These are phyloP conservation scores for Drosophila funebris DNA, from an alignment of 1,140 invertebrate genomes.

Conservation along the genomic window DNA sequence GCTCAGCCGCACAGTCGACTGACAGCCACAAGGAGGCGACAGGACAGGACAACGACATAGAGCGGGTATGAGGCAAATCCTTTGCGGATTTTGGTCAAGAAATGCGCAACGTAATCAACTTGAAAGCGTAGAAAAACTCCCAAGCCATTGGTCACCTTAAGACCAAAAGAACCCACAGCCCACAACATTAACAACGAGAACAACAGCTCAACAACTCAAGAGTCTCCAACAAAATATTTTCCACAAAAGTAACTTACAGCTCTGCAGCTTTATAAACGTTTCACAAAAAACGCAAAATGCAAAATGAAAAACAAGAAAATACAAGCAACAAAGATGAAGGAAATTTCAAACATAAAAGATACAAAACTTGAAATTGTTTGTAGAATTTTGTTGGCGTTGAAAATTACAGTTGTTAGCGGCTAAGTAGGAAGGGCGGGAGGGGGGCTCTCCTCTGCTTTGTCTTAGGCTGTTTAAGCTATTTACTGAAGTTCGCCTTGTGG, in stretches of 20 bases:
- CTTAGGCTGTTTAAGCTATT: conserved; percentile 40
- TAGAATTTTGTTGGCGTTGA: conserved; percentile 8
- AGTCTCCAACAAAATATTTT: conserved; percentile 29
- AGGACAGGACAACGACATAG: too few relatives aligned
- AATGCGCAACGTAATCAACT: conserved; percentile 71
- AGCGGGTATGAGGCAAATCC: conserved; percentile 63
- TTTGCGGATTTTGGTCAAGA: conserved; percentile 74
- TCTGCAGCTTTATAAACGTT: conserved; percentile 47
- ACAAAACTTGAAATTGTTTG: conserved; percentile 46
- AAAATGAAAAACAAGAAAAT: conserved; percentile 1
- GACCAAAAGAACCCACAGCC: conserved; percentile 22
- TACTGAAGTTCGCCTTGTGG: conserved; percentile 15
- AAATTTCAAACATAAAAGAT: conserved; percentile 28
- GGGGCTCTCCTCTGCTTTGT: conserved; percentile 9
- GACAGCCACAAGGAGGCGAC: conserved; percentile 25
- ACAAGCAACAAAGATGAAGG: too few relatives aligned
- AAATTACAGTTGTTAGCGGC: conserved; percentile 37
- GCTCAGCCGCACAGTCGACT: conserved; percentile 32
- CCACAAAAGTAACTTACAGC: conserved; percentile 47
- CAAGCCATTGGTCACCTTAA: conserved; percentile 16
- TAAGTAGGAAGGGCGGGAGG: neutral
- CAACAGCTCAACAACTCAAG: conserved; percentile 13
- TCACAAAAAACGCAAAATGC: conserved; percentile 17
- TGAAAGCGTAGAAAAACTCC: conserved; percentile 52
- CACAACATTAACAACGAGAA: too few relatives aligned